Base-by-base conservation (phyloP, 2,888 invertebrate species). In the Aphidoletes aphidimyza region DNA sequence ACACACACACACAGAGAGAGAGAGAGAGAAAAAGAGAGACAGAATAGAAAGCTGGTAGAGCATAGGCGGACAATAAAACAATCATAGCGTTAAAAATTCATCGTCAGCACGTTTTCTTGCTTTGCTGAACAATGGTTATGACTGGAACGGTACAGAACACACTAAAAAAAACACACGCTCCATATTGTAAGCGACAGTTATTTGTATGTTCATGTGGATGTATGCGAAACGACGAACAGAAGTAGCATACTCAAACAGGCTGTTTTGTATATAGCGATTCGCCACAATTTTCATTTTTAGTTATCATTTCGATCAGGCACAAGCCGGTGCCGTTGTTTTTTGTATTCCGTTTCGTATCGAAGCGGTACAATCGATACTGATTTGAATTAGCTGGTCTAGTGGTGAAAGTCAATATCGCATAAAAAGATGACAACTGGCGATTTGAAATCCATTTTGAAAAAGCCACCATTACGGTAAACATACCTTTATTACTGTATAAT, bases 51-150 rank as follows among this genome's bases (percentile, higher is more conserved):
- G 30, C 9, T 69, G 69, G 11, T 14, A 69, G 30, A 42, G n/a
- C 14, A 42, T 42, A 42, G 42, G 42, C 42, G 6, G 42, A 69
- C 69, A 69, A 69, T 69, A 69, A 69, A 69, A 69, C 69, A 69
- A 69, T 69, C 69, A 69, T 69, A 30, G 69, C 69, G 69, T 69
- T 69, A 69, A 69, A 69, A 69, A 69, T 69, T 69, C 69, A 69
- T 69, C 26, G 69, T 69, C 69, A 69, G 69, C 69, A 69, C 69
- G 14, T 69, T 69, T 69, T 69, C 69, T 69, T 69, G 69, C 42
- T 30, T 69, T 30, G 69, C 2, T 54, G 17, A 6, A 14, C 47
- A n/a, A n/a, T 69, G 11, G 69, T 69, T 69, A n/a, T 14, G 14
- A 14, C 42, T 42, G 42, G n/a, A n/a, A n/a, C n/a, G n/a, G n/a